Conservation (phyloP, 2,113 vertebrate species). For the Poecile atricapillus region DNA sequence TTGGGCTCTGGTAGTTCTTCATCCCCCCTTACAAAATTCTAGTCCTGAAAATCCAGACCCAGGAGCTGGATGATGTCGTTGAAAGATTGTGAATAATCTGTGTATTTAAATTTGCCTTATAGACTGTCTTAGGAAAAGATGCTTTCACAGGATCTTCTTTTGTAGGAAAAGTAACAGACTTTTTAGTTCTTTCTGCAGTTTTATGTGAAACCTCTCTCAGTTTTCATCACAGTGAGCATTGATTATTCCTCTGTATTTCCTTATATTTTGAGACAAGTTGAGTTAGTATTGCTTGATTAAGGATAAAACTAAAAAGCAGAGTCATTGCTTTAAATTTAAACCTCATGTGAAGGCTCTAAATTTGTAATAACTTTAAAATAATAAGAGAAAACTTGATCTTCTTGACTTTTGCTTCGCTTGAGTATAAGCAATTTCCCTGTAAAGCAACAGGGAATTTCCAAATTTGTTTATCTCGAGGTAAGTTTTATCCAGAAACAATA, state of each 20-base stretch:
- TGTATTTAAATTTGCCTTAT: not conserved
- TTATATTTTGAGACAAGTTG: not conserved
- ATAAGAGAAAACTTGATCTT: not conserved
- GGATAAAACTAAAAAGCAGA: not conserved
- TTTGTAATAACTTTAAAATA: not conserved
- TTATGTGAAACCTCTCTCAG: rapidly evolving
- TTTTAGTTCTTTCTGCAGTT: not conserved
- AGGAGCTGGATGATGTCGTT: rapidly evolving
- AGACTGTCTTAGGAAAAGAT: not conserved
- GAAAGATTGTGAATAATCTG: not conserved
- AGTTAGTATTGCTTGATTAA: not conserved
- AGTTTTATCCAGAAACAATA: not conserved
- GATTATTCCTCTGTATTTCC: not conserved
- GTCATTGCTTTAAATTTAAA: not conserved
- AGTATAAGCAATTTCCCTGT: not conserved
- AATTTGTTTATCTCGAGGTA: not conserved
- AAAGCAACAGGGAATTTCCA: not conserved
- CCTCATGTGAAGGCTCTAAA: not conserved
- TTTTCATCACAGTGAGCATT: not conserved
- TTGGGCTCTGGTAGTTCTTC: not conserved
- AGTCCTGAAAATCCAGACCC: not conserved
- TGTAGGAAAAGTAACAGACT: not conserved
- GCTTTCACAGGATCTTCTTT: not conserved
- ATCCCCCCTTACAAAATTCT: not conserved
- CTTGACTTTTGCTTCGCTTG: rapidly evolving